A percentile compares a stretch with the other conserved stretches of the same genome.
phyloP scores from a whole-genome alignment of 2,113 vertebrate genomes.

The Glaucidium brasilianum region DNA sequence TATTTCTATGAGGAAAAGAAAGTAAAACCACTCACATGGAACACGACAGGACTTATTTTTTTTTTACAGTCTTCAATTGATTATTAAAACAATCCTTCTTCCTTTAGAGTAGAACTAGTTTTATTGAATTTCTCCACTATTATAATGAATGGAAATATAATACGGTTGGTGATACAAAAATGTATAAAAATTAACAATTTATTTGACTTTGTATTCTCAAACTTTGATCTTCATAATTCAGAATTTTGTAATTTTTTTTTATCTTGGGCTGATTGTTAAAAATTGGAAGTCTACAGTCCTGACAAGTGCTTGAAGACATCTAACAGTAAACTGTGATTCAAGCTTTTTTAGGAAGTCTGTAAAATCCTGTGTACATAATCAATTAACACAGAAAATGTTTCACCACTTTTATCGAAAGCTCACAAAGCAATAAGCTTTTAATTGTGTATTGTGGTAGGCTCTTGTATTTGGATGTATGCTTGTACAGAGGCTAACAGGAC shows the following conservation, averaged over 20 bases:
- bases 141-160: not conserved
- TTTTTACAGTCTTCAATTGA: not conserved
- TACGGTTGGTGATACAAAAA: not conserved
- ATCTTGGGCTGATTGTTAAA: not conserved
- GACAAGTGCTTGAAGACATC: not conserved
- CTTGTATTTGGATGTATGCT: not conserved
- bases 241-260: not conserved
- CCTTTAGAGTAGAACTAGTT: not conserved
- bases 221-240: not conserved
- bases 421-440: not conserved
- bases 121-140: not conserved
- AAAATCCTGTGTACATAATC: not conserved
- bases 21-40: not conserved
- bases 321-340: not conserved
- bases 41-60: rapidly evolving
- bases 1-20: not conserved
- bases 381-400: not conserved
- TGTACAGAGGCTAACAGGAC: not conserved
- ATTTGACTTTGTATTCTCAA: not conserved
- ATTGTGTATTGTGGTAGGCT: not conserved
- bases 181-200: no score
- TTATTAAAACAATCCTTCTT: not conserved
- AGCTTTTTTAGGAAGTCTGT: not conserved
- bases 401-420: not conserved
- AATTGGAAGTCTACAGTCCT: not conserved